Base-by-base conservation (phyloP, 2,888 invertebrate genomes). In the Drosophila falleni region DNA sequence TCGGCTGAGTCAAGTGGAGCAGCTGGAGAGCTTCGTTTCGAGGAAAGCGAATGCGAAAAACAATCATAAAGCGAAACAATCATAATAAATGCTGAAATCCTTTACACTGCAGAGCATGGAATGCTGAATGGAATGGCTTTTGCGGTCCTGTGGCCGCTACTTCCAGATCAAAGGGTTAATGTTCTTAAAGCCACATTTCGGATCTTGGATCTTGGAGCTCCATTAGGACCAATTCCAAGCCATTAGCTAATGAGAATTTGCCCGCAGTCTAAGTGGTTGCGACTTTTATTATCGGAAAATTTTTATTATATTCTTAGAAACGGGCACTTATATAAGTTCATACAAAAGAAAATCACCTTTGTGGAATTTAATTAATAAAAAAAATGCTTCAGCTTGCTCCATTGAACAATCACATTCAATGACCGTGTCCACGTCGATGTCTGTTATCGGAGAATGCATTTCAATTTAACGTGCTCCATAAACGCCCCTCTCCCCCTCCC, bases 311-410 rank as follows among this genome's bases (percentile, higher is more conserved):
- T 44, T 69, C 59, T 37, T 51, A 10, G 16, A 63, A 11, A 6
- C 16, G 23, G 10, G 42, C n/a, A 41, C 16, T 16, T 10, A 16
- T 10, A 16, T 41, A 41, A 16, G 41, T 16, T 5, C 6, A 29
- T 35, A 53, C 41, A 65, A 71, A 70, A 63, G 53, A 58, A 71
- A 39, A 59, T 74, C 56, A 80, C 74, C 77, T 81, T 79, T 76
- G 61, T 68, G 88, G 75, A 86, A 86, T 88, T 82, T 83, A 88
- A 85, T 85, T 85, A 85, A 85, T 86, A 84, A 55, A 73, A 79
- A 54, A 70, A 67, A n/a, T n/a, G 39, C 64, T 73, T 69, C 51
- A 47, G 56, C 67, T 64, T 75, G 83, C 55, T 63, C 68, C 84
- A 84, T 88, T 88, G 87, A 88, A 60, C 88, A 86, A 71, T 71